These are phyloP conservation scores for Tridacna crocea DNA, from an alignment of 2,888 invertebrate species.

Conservation along the genomic window DNA sequence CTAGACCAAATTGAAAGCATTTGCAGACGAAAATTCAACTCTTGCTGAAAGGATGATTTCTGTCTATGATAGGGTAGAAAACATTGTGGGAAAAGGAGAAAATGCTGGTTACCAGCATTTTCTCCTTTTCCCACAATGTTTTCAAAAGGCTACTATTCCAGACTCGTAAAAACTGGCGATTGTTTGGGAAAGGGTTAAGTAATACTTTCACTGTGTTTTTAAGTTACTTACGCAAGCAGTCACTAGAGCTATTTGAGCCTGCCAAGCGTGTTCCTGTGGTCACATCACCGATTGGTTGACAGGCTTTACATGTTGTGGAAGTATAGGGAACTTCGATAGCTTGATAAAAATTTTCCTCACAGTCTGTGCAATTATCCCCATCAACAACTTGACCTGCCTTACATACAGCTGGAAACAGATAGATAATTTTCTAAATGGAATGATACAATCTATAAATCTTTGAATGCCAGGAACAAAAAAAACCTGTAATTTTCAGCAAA, in stretches of 20 bases:
- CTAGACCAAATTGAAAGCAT: too few relatives aligned
- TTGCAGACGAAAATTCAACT: too few relatives aligned
- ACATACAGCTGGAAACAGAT: constrained; percentile 8
- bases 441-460: too few relatives aligned
- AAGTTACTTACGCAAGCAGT: constrained; percentile 20
- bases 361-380: not conserved
- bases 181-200: too few relatives aligned
- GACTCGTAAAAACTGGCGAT: too few relatives aligned
- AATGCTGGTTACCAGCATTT: not conserved
- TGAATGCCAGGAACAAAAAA: too few relatives aligned
- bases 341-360: constrained; percentile 7
- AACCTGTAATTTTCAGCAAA: too few relatives aligned
- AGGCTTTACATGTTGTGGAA: not conserved
- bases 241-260: not conserved
- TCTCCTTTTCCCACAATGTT: not conserved
- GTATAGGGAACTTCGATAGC: not conserved
- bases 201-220: not conserved
- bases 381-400: constrained; percentile 7
- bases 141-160: too few relatives aligned
- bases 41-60: too few relatives aligned
- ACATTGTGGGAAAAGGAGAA: not conserved
- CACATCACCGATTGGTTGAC: constrained; percentile 5
- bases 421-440: too few relatives aligned
- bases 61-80: too few relatives aligned
- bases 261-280: not conserved